Base-by-base conservation (phyloP, 1,140 invertebrate species). In the Atopsyche davidsoni region DNA sequence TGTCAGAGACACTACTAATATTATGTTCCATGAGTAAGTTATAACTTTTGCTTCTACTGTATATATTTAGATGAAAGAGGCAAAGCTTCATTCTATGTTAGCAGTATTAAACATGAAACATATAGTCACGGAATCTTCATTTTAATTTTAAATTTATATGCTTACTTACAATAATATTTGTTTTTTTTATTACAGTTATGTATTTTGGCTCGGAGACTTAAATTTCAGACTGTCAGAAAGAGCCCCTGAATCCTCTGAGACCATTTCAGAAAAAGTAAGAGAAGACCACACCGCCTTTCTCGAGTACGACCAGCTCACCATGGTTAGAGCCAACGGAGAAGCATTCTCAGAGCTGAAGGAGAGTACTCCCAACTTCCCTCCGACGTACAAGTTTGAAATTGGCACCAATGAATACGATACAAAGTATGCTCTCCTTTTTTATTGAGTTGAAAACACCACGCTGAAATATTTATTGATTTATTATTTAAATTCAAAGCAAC, bases 131-230 rank as follows among this genome's bases (percentile, higher is more conserved):
- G 2, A n/a, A 9, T 16, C 2, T 7, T 2, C 7, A 3, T 28
- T 28, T 7, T 7, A 21, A 41, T 19, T 18, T 9, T 18, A 18
- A 28, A 11, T 36, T 9, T 36, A 36, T 14, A 46, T 3, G 28
- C 14, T 16, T n/a, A 25, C 46, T 55, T 60, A 55, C 45, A 39
- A 51, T 45, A 9, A 36, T 36, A 7, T 28, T 28, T 28, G 6
- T 11, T 32, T 9, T 24, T 9, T 60, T 59, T 50, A 55, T 71
- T 75, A 45, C 65, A 92, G 89, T 62, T 96, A 95, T 65, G 82
- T 94, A 9, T 94, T 97, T 67, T 96, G 92, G 91, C 81, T 96
- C 57, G 94, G 94, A 2, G 93, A 96, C 63, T 70, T 96, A 31
- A 97, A 97, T 67, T 97, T 96, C 66, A 83, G 94, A 1, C 73